Evolutionary conservation across 2,113 vertebrate genomes (phyloP), one percentile per base, ranked within the genome.

Genomic region (Plectropomus leopardus): DNA sequence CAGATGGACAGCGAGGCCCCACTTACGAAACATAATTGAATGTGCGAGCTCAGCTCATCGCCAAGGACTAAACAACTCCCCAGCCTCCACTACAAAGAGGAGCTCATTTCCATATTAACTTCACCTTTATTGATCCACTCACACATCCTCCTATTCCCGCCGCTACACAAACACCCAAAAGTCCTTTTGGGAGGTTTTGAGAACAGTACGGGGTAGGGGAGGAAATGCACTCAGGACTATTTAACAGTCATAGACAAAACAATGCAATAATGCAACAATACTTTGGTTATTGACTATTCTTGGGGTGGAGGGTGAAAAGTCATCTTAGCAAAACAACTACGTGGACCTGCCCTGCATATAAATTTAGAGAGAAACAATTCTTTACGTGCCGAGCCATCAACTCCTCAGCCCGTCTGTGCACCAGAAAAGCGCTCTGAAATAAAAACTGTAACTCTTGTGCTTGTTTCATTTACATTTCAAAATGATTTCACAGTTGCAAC

Each of bases 81-180:
- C 68, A 76, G 80, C 83, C 72, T 92, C 76, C 73, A 45, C 76
- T 69, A 77, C 77, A 78, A 73, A 88, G 79, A 81, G 42, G 23
- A 83, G 76, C 90, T 91, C 72, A 92, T 92, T 92, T 90, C 84
- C 88, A 89, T 87, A 78, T 68, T 84, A 86, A 78, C 82, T 84
- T 89, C 72, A 83, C 86, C 87, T 86, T 86, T 68, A 89, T 86
- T 82, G 87, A 92, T 84, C 78, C 32, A 6, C 76, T 75, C 42
- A 65, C 23, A 50, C 76, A 24, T 51, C 44, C 44, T 63, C 60
- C 61, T 67, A 34, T 9, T 58, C 70, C 42, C 51, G 28, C n/a
- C 4, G 55, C 71, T 24, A 80, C 80, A 75, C 44, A 36, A 75
- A 74, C 78, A 76, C n/a, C 69, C n/a, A 23, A 0, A 58, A 58